phyloP scores from a whole-genome alignment of 2,113 vertebrate genomes.

The Periophthalmodon schlosseri region DNA sequence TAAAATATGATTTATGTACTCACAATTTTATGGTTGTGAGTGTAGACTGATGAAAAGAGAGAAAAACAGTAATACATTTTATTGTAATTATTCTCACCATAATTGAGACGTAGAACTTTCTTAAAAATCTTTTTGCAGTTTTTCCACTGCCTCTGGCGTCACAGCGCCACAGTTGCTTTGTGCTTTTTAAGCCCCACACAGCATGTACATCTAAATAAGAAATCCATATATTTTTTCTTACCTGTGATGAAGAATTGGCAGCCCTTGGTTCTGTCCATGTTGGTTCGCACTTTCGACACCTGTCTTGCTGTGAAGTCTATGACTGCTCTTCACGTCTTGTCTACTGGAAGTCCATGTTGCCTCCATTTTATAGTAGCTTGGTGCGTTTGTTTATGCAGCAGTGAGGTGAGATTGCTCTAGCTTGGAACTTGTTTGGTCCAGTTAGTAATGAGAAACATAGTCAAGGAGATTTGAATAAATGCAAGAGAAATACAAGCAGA shows the following conservation, averaged over 20 bases:
- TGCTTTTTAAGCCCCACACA: background rate
- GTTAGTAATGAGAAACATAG: conserved; percentile 71
- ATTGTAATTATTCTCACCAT: background rate
- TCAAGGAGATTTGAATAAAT: conserved; percentile 46
- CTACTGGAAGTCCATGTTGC: conserved; percentile 12
- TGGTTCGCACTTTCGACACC: background rate
- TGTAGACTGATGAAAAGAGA: background rate
- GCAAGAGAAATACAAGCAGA: conserved; percentile 23
- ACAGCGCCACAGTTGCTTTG: background rate
- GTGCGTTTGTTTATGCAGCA: conserved; percentile 57
- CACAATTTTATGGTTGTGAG: background rate
- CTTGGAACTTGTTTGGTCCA: conserved; percentile 26
- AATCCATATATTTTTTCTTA: conserved; percentile 30
- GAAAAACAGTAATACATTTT: background rate
- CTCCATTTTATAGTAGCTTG: conserved; percentile 47
- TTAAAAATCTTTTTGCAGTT: background rate
- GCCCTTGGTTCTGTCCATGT: conserved; percentile 47
- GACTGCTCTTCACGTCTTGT: background rate
- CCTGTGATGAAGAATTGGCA: conserved; percentile 49
- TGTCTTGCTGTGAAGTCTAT: background rate
- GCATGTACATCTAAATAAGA: background rate
- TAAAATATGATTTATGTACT: too few relatives aligned
- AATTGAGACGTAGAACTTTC: background rate
- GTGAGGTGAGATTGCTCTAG: background rate
- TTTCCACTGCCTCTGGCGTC: background rate